Evolutionary conservation across 2,797 vertebrate genomes (phyloP).

Genomic region (Mycteria americana): DNA sequence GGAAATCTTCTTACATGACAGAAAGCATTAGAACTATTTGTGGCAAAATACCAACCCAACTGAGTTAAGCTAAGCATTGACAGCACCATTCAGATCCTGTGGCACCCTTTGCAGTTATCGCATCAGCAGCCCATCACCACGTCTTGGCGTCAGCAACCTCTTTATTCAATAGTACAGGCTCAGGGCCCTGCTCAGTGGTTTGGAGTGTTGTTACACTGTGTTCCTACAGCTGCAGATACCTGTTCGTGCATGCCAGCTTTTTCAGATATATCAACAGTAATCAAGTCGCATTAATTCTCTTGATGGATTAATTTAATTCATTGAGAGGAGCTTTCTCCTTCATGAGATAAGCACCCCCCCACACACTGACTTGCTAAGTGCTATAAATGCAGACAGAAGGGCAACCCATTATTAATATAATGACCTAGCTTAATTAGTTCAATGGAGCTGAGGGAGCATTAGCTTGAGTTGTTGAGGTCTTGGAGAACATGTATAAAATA

Average conservation of each 20-base stretch:
- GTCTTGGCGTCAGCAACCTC: neutral
- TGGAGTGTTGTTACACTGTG: neutral
- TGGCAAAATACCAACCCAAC: neutral
- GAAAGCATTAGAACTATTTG: neutral
- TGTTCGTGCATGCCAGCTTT: neutral
- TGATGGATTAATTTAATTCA: constrained; percentile 56
- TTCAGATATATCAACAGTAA: constrained; percentile 50
- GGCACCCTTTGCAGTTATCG: neutral
- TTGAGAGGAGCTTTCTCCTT: constrained; percentile 42
- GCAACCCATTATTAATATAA: constrained; percentile 51
- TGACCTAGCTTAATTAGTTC: constrained; percentile 39
- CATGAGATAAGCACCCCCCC: neutral
- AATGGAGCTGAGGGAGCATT: constrained; percentile 53
- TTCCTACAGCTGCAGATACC: constrained; percentile 16
- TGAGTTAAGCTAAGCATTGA: neutral
- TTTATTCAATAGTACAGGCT: neutral
- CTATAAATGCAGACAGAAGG: constrained; percentile 46
- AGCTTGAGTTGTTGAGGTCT: constrained; percentile 21
- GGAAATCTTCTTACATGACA: neutral
- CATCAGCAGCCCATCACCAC: neutral
- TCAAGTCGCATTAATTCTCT: constrained; percentile 55
- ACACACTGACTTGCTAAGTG: constrained; percentile 52
- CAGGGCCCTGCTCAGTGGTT: neutral
- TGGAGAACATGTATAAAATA: constrained; percentile 36
- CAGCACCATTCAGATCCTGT: neutral